These are phyloP conservation scores for Neelides folsomi DNA, from an alignment of 2,888 invertebrate genomes.

Conservation along the genomic window DNA sequence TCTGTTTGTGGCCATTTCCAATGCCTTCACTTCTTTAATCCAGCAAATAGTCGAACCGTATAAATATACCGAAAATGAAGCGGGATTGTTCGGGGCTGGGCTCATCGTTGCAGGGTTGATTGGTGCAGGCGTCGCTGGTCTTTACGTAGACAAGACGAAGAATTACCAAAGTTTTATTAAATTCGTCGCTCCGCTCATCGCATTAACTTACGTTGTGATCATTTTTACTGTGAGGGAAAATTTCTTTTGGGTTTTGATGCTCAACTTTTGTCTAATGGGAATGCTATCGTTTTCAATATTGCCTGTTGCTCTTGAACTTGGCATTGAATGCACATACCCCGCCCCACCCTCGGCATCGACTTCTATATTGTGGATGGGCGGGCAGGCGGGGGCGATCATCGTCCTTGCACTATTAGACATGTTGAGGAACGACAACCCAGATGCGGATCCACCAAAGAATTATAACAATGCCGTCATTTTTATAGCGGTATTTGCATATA, in stretches of 20 bases:
- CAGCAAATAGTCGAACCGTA: too few relatives aligned
- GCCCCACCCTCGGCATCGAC: conserved; percentile 10
- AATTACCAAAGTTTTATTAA: conserved; percentile 8
- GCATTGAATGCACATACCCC: conserved; percentile 16
- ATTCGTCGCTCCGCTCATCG: conserved; percentile 10
- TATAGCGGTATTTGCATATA: conserved; percentile 5
- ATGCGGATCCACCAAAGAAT: conserved; percentile 11
- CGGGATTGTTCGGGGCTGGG: conserved; percentile 13
- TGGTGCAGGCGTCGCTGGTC: conserved; percentile 17
- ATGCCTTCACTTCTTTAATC: too few relatives aligned
- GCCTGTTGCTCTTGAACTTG: conserved; percentile 16
- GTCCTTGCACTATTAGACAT: conserved; percentile 13
- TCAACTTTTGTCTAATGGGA: conserved; percentile 10
- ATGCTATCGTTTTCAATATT: conserved; percentile 17
- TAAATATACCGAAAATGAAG: conserved; percentile 9
- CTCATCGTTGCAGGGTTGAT: conserved; percentile 12
- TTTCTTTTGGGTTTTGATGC: neutral
- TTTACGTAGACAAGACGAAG: conserved; percentile 13
- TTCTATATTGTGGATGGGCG: conserved; percentile 18
- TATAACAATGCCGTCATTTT: conserved; percentile 10
- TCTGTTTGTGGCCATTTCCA: conserved; percentile 12
- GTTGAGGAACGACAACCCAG: conserved; percentile 8
- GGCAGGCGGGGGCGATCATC: conserved; percentile 11
- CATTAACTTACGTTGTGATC: conserved; percentile 7
- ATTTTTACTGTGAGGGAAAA: conserved; percentile 14